These are phyloP conservation scores for Apostichopus parvimensis DNA, from an alignment of 35 echinoderm and acorn worm genomes.

Conservation along the genomic window DNA sequence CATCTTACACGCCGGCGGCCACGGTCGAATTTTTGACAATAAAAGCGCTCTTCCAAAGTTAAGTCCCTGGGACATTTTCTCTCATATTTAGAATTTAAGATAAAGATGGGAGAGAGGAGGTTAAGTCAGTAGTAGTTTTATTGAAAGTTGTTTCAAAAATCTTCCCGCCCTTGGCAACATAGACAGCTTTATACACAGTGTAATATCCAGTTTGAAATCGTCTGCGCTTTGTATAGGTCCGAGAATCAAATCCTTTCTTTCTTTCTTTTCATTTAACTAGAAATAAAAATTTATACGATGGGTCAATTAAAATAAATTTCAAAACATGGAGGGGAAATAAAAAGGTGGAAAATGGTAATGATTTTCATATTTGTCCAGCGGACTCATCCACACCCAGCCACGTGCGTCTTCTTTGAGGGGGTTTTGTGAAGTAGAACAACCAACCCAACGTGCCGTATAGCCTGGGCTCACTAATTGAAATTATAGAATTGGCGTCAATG, in stretches of 20 bases:
- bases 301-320: neutral
- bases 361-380: slow-evolving; percentile 4
- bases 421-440: too few relatives aligned
- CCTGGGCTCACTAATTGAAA: too few relatives aligned
- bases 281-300: neutral
- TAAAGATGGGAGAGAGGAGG: neutral
- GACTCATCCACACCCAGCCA: neutral
- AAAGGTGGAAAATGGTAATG: neutral
- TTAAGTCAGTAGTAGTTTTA: slow-evolving; percentile 6
- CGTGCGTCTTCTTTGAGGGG: neutral
- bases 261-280: too few relatives aligned
- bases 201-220: neutral
- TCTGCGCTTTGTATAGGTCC: too few relatives aligned
- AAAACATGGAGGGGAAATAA: neutral
- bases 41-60: slow-evolving; percentile 31
- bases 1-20: slow-evolving; percentile 44
- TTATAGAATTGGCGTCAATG: too few relatives aligned
- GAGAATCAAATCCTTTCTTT: too few relatives aligned
- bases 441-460: too few relatives aligned
- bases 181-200: slow-evolving; percentile 26
- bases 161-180: slow-evolving; percentile 38
- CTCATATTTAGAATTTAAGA: neutral
- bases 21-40: slow-evolving; percentile 45
- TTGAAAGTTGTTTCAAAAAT: slow-evolving; percentile 3
- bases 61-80: slow-evolving; percentile 20